Evolutionary conservation across 2,888 invertebrate genomes (phyloP), one percentile per base, ranked within the genome.

Genomic region (Cerceris ruficornis): DNA sequence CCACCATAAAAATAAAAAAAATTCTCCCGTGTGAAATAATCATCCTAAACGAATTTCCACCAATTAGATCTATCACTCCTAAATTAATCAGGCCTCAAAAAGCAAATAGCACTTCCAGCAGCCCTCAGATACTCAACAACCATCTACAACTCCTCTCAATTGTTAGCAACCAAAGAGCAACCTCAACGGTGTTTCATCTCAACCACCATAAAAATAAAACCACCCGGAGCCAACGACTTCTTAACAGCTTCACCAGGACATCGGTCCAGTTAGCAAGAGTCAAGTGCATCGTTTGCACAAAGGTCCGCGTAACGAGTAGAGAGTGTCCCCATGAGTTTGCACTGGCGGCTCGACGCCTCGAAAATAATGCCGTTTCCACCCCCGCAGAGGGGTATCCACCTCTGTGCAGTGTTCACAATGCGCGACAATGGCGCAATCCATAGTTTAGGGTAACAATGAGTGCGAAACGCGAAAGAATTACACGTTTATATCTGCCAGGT

Each of bases 391-490:
- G 17, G 28, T 1, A 15, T n/a, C 2, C 13, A 6, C 11, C 50
- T 28, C 28, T 28, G 28, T 28, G 28, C 28, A 28, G 28, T 28
- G 28, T 28, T 11, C 64, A 66, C 78, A 66, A 74, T 64, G 62
- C 77, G 69, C 76, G 77, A 88, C 87, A 90, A 90, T 90, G 82
- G 85, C 82, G 87, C 86, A 89, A 90, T 89, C 88, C 88, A 85
- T 86, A 88, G 87, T 89, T 89, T 85, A 82, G 85, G 86, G 77
- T 83, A 88, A 90, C 90, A 91, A 91, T 90, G 89, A 90, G 88
- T 88, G 90, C 89, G 88, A 90, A 90, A 90, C 82, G 85, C 83
- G 81, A 87, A 82, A 75, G 86, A 86, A 85, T 86, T 80, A 81
- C 81, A 72, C 84, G 84, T 86, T 82, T 85, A 83, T 85, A 85